Evolutionary conservation across 2,797 vertebrate genomes (phyloP).

Genomic region (Sebastolobus altivelis): DNA sequence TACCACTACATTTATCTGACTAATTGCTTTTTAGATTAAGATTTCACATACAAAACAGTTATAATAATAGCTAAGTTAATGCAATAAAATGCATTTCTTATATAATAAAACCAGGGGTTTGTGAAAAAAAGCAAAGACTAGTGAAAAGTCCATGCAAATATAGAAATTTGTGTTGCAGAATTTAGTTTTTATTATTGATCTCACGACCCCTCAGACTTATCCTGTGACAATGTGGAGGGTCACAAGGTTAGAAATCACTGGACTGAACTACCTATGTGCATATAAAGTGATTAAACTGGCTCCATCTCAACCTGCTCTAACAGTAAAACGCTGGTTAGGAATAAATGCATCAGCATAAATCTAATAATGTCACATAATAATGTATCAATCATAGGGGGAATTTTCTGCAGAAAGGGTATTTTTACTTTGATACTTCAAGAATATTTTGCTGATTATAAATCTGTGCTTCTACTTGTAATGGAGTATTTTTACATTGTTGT

Average conservation of each 20-base stretch:
- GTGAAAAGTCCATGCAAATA: neutral
- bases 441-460: no score
- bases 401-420: no score
- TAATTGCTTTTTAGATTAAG: neutral
- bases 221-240: neutral
- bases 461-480: neutral
- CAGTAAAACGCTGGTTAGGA: neutral
- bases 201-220: neutral
- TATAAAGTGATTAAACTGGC: neutral
- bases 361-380: no score
- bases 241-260: neutral
- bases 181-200: neutral
- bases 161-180: neutral
- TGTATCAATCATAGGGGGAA: no score
- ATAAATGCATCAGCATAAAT: no score
- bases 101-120: neutral
- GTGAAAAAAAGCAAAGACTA: neutral
- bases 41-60: neutral
- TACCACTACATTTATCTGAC: neutral
- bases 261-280: neutral
- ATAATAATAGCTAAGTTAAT: neutral
- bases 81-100: neutral
- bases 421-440: no score
- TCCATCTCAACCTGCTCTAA: neutral
- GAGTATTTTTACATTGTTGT: neutral